Base-by-base conservation (phyloP, 2,113 vertebrate species). In the Lethenteron reissneri region DNA sequence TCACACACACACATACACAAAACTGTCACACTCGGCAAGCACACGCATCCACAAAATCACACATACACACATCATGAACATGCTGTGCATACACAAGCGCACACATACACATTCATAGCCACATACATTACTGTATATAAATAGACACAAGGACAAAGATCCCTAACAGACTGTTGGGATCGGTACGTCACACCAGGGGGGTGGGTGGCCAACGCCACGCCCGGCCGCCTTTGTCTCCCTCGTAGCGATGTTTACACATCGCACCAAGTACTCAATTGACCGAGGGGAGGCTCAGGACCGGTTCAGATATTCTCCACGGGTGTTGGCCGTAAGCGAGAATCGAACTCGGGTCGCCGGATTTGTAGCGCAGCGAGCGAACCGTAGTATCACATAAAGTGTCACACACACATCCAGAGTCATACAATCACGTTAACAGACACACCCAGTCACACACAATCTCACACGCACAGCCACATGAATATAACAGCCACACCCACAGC, bases 41-140 rank as follows among this genome's bases (percentile, higher is more conserved):
- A 64, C 60, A 64, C 60, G 21, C 60, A 64, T 19, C 14, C 60
- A 64, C 60, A 64, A 14, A 64, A 7, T 15, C 60, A 64, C 60
- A 64, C 60, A 64, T 17, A 2, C 60, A 64, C 60, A 64, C 60
- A 64, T 17, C 17, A 64, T 14, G 60, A 6, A 19, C 14, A 64
- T 41, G 41, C 41, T 41, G 41, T 41, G 41, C 41, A 41, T 41
- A 41, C 41, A 41, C 41, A 41, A 41, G 41, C 6, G 41, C 41
- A 41, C 6, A 64, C 60, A 8, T 64, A 64, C 60, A 64, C 8
- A 64, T 64, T 15, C 60, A 64, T 64, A 64, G 14, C 14, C 17
- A 64, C 60, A 64, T 64, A 64, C 60, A 64, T 64, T 15, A 14
- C 14, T 64, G 17, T 64, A 64, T 64, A 64, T 64, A 64, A 15